Evolutionary conservation across 2,113 vertebrate species (phyloP).

Genomic region (Solea solea): DNA sequence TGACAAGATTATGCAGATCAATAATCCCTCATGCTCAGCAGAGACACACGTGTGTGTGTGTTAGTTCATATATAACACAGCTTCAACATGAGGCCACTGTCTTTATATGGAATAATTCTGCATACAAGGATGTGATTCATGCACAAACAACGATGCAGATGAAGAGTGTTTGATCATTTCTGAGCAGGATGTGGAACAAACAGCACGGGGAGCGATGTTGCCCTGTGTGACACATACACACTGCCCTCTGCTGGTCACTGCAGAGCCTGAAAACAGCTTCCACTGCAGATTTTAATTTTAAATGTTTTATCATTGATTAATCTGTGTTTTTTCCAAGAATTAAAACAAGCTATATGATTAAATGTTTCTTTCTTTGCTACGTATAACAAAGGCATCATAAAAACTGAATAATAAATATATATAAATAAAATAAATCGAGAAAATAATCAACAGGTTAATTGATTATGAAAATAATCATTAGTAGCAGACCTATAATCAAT

Average conservation of each 20-base stretch:
- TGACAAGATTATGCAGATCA: neutral
- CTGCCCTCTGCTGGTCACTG: constrained; percentile 69
- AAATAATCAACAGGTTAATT: too few relatives aligned
- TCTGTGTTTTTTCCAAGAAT: too few relatives aligned
- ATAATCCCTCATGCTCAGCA: neutral
- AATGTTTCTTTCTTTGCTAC: too few relatives aligned
- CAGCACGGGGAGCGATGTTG: neutral
- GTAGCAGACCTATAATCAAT: too few relatives aligned
- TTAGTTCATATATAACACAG: neutral
- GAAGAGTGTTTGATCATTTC: constrained; percentile 1
- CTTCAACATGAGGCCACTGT: neutral
- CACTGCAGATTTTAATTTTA: rapidly evolving
- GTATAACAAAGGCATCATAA: too few relatives aligned
- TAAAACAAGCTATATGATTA: too few relatives aligned
- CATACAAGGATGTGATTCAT: neutral
- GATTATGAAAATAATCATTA: too few relatives aligned
- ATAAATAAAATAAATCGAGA: too few relatives aligned
- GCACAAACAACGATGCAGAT: constrained; percentile 1
- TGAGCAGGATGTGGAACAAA: constrained; percentile 6
- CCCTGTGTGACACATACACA: constrained; percentile 38
- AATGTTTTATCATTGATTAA: too few relatives aligned
- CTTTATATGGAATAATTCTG: neutral
- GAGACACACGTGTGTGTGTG: too few relatives aligned
- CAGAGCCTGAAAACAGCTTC: neutral
- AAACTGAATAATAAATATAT: too few relatives aligned